Evolutionary conservation across 2,888 invertebrate genomes (phyloP).

Genomic region (Drosophila picticornis): DNA sequence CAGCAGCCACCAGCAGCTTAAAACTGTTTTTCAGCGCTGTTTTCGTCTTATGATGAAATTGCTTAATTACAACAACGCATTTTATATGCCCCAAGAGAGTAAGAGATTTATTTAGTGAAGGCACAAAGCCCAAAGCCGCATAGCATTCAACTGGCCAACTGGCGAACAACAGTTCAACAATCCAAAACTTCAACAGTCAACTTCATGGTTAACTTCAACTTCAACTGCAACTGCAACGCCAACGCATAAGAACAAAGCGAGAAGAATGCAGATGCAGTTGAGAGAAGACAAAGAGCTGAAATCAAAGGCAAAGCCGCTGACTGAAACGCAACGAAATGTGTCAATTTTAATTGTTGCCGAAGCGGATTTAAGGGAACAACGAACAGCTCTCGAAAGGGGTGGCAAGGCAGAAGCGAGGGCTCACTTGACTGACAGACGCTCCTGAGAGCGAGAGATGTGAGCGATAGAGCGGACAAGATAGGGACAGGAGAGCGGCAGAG

Average conservation of each 20-base stretch:
- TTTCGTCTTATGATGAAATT: conserved; percentile 58
- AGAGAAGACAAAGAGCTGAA: conserved; percentile 38
- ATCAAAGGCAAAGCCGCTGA: conserved; percentile 62
- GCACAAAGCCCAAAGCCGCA: conserved; percentile 17
- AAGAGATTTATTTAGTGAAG: conserved; percentile 59
- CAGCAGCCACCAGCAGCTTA: background rate
- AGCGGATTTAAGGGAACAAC: conserved; percentile 70
- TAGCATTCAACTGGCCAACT: conserved; percentile 11
- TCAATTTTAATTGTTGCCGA: conserved; percentile 82
- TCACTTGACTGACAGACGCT: conserved; percentile 30
- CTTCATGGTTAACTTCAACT: conserved; percentile 10
- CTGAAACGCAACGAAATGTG: conserved; percentile 81
- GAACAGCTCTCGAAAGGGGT: conserved; percentile 2
- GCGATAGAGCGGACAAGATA: conserved; percentile 11
- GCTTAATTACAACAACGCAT: conserved; percentile 72
- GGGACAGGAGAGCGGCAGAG: conserved; percentile 9
- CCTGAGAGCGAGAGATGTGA: conserved; percentile 7
- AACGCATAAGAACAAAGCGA: conserved; percentile 75
- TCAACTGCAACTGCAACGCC: conserved; percentile 47
- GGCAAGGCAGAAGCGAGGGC: conserved; percentile 16
- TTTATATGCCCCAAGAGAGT: conserved; percentile 24
- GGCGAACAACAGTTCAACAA: conserved; percentile 18
- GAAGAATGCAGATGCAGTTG: conserved; percentile 64
- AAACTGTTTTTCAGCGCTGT: conserved; percentile 1
- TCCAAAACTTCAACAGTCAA: conserved; percentile 2